phyloP scores from a whole-genome alignment of 2,797 vertebrate genomes.

The Silurus aristotelis region DNA sequence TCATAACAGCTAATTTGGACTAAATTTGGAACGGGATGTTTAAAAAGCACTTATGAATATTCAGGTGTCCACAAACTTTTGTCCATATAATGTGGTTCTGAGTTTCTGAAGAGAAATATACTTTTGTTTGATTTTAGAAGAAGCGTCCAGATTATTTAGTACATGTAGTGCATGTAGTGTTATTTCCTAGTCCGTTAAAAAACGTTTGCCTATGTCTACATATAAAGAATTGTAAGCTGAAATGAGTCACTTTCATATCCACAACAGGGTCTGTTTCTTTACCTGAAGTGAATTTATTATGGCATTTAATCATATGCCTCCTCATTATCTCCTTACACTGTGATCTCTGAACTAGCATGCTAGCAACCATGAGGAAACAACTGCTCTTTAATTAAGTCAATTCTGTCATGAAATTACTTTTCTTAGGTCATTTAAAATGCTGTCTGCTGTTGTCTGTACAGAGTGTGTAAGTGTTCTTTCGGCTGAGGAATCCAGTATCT shows the following conservation, averaged over 20 bases:
- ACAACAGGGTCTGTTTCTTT: background rate
- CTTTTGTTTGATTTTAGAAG: background rate
- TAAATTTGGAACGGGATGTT: too few relatives aligned
- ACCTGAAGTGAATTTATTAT: background rate
- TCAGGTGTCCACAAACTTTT: too few relatives aligned
- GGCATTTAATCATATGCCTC: background rate
- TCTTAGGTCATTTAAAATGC: background rate
- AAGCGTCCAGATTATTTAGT: background rate
- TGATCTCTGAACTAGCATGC: background rate
- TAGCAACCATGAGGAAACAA: background rate
- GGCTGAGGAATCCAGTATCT: background rate
- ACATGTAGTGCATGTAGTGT: background rate
- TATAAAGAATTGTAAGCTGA: background rate
- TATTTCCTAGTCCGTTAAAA: background rate
- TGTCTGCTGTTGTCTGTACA: background rate
- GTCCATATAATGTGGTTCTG: background rate
- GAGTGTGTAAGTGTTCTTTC: background rate
- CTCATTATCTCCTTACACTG: background rate
- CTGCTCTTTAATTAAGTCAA: background rate
- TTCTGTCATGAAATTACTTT: background rate
- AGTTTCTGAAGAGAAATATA: background rate
- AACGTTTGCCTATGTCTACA: background rate
- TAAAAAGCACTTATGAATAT: too few relatives aligned
- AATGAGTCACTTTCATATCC: background rate
- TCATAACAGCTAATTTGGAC: too few relatives aligned